These are phyloP conservation scores for Camptogramma bilineatum DNA, from an alignment of 2,888 invertebrate species.

Conservation along the genomic window DNA sequence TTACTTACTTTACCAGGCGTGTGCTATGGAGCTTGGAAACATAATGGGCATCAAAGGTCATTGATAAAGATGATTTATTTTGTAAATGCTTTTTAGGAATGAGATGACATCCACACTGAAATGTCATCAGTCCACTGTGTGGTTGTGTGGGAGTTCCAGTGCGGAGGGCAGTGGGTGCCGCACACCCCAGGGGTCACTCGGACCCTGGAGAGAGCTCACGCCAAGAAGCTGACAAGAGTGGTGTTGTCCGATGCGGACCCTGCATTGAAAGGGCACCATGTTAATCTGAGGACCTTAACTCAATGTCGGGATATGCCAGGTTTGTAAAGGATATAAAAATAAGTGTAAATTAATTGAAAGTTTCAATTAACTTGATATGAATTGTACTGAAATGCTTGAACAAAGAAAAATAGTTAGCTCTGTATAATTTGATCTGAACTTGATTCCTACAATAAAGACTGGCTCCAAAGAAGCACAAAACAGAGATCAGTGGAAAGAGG, in stretches of 20 bases:
- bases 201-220: conserved; percentile 93
- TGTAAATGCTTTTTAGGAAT: conserved; percentile 6
- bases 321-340: conserved; percentile 39
- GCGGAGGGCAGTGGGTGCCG: conserved; percentile 92
- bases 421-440: too few species aligned
- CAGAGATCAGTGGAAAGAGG: too few species aligned
- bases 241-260: conserved; percentile 96
- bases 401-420: too few species aligned
- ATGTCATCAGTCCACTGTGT: conserved; percentile 89
- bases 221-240: conserved; percentile 92
- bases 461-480: too few species aligned
- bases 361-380: too few species aligned
- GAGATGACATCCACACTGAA: conserved; percentile 27
- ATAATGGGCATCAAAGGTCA: too few species aligned
- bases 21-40: too few species aligned
- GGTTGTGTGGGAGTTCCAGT: conserved; percentile 92
- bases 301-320: conserved; percentile 88
- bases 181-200: conserved; percentile 94
- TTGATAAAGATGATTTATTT: neutral
- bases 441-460: too few species aligned
- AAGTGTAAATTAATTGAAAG: too few species aligned
- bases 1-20: too few species aligned
- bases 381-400: too few species aligned
- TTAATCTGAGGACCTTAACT: conserved; percentile 90
- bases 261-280: conserved; percentile 90